Base-by-base conservation (phyloP, 2,888 invertebrate species). In the Chouioia cunea region DNA sequence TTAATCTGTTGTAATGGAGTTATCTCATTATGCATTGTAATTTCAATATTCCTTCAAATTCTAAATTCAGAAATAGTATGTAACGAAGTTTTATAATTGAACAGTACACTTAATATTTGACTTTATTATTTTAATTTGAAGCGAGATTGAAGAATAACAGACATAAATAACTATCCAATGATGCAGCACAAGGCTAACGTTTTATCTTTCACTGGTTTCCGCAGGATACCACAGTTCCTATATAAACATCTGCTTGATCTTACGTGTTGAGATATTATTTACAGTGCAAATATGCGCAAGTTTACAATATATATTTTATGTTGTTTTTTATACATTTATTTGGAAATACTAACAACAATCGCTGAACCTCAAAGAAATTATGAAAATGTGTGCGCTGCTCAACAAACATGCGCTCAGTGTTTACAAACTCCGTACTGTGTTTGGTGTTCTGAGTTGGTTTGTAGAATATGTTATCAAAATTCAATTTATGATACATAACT, bases 321-420 rank as follows among this genome's bases (percentile, higher is more conserved):
- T 44, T 16, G 43, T 52, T 52, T 27, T 16, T 23, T 14, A 43
- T 57, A 43, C 43, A 4, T 53, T 58, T 10, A 12, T n/a, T 36
- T 10, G 36, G 43, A 27, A 27, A 6, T 27, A 27, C 27, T 27
- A 27, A 27, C 6, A 27, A 43, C 36, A 22, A 15, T 27, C 14
- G 36, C 46, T 4, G 54, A 65, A 3, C 8, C 10, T 23, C 60
- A 46, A 16, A 76, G 70, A 36, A 77, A 79, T 63, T 71, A 77
- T 27, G 80, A 83, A 50, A 78, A 60, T 27, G 68, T 77, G 4
- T 87, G 87, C 75, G 79, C 80, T 10, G 78, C 81, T 0, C 85
- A 86, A 72, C 83, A 84, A 73, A 85, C 81, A 2, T 89, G 89
- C 75, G 76, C 81, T n/a, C 83, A 82, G 20, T 89, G 89, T 73